A percentile compares a stretch with the other conserved stretches of the same genome.
These are phyloP conservation scores for Platerodrilus igneus DNA, from an alignment of 2,888 invertebrate genomes.

Conservation along the genomic window DNA sequence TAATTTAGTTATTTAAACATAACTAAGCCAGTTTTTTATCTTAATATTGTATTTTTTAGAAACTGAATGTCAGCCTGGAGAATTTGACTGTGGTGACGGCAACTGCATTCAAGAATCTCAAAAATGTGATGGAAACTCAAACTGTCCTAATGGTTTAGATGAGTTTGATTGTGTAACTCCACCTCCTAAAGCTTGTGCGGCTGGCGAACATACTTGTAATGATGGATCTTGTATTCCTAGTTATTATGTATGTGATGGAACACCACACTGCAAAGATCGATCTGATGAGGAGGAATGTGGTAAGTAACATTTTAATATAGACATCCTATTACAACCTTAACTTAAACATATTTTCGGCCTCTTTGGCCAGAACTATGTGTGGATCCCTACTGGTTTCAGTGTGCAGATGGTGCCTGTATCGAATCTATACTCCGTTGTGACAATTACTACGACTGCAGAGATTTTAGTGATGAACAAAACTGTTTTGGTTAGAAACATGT, in stretches of 20 bases:
- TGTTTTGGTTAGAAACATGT: constrained; percentile 58
- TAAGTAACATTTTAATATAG: constrained; percentile 39
- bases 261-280: constrained; percentile 54
- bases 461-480: constrained; percentile 87
- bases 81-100: constrained; percentile 62
- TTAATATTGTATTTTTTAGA: too few species aligned
- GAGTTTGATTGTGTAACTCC: constrained; percentile 50
- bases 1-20: too few species aligned
- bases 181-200: constrained; percentile 44
- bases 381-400: constrained; percentile 53
- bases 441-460: constrained; percentile 84
- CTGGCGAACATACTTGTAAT: constrained; percentile 57
- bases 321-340: constrained; percentile 14
- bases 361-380: constrained; percentile 46
- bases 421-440: constrained; percentile 75
- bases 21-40: too few species aligned
- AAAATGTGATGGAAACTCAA: constrained; percentile 56
- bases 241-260: constrained; percentile 52
- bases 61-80: constrained; percentile 41
- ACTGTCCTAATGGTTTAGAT: constrained; percentile 59
- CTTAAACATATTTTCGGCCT: constrained; percentile 22
- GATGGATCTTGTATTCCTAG: constrained; percentile 58
- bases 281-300: constrained; percentile 64
- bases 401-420: constrained; percentile 70
- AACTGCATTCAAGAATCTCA: constrained; percentile 53